Evolutionary conservation across 2,888 invertebrate species (phyloP).

Genomic region (Amblyjoppa proteus): DNA sequence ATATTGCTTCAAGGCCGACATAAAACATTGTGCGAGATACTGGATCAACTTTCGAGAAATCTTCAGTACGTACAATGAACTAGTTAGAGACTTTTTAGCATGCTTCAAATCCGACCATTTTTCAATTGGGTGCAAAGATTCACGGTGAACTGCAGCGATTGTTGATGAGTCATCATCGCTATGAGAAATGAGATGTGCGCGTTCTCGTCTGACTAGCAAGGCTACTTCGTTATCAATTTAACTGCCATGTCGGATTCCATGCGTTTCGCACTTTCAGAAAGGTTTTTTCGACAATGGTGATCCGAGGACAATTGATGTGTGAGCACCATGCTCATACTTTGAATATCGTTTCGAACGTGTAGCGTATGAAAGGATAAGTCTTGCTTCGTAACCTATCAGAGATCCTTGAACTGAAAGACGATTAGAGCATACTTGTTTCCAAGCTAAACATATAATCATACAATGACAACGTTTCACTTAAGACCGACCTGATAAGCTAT

Average conservation of each 20-base stretch:
- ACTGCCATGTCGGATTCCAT: slow-evolving; percentile 71
- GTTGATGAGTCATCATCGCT: slow-evolving; percentile 69
- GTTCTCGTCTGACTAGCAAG: slow-evolving; percentile 54
- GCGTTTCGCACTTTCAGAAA: slow-evolving; percentile 65
- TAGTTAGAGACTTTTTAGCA: slow-evolving; percentile 45
- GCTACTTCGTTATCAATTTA: slow-evolving; percentile 61
- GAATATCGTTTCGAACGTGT: slow-evolving; percentile 43
- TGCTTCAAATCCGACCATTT: slow-evolving; percentile 61
- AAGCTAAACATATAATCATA: slow-evolving; percentile 3
- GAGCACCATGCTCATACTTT: slow-evolving; percentile 36
- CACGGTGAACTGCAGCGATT: slow-evolving; percentile 61
- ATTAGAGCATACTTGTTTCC: not conserved
- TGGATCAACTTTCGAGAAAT: slow-evolving; percentile 35
- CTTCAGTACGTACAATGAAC: slow-evolving; percentile 30
- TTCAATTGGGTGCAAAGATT: slow-evolving; percentile 26
- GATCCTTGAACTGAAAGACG: slow-evolving; percentile 8
- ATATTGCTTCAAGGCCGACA: slow-evolving; percentile 52
- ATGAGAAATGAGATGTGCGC: slow-evolving; percentile 56
- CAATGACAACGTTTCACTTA: not conserved
- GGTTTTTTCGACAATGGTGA: slow-evolving; percentile 68
- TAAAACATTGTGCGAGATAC: slow-evolving; percentile 42
- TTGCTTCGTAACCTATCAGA: slow-evolving; percentile 8
- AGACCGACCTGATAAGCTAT: slow-evolving; percentile 11
- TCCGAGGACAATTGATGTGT: slow-evolving; percentile 8
- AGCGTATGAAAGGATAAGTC: slow-evolving; percentile 5